Percentiles rank a stretch among this genome's conserved stretches.
Evolutionary conservation across 2,113 vertebrate species (phyloP).

Genomic region (Corydoras maculifer): DNA sequence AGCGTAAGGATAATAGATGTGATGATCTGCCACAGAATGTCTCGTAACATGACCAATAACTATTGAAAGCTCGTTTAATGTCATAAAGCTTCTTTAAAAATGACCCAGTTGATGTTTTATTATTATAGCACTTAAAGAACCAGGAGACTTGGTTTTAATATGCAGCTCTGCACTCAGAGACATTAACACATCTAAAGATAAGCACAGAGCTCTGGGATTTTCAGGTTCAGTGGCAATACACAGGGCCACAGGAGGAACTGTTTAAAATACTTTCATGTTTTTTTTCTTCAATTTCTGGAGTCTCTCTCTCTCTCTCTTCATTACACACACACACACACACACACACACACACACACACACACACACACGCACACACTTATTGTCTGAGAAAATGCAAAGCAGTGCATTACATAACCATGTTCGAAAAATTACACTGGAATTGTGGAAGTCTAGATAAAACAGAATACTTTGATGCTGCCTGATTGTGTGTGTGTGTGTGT

Average conservation of each 20-base stretch:
- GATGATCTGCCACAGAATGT: not conserved
- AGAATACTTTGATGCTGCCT: constrained; percentile 76
- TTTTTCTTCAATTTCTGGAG: not conserved
- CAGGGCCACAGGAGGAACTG: not conserved
- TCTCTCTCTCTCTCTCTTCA: not conserved
- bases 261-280: constrained; percentile 8
- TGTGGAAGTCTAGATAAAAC: not conserved
- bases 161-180: not conserved
- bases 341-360: not conserved
- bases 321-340: not conserved
- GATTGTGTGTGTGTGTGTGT: constrained; percentile 44
- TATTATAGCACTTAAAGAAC: not conserved
- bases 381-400: constrained; percentile 13
- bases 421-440: constrained; percentile 12
- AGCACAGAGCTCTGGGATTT: constrained; percentile 17
- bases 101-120: not conserved
- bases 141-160: constrained; percentile 11
- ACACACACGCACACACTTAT: not conserved
- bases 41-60: not conserved
- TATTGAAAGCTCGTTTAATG: not conserved
- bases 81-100: not conserved
- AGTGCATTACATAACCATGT: constrained; percentile 32
- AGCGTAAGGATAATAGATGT: too few species aligned
- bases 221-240: constrained; percentile 3
- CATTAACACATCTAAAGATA: constrained; percentile 14